Base-by-base conservation (phyloP, 2,797 vertebrate genomes). In the Rachycentron canadum region DNA sequence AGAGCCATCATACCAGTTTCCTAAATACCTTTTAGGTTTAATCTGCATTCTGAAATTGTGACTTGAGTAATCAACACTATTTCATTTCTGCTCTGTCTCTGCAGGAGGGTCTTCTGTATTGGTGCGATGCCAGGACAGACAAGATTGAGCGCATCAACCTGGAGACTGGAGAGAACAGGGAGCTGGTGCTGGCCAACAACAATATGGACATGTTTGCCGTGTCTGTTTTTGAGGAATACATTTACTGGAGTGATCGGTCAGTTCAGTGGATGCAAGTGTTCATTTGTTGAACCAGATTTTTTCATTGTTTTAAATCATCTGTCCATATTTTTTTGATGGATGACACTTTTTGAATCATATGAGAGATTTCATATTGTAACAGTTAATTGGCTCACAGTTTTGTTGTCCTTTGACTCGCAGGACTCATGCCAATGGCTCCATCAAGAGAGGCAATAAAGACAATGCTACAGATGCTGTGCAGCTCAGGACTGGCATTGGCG, bases 161-260 rank as follows among this genome's bases (percentile, higher is more conserved):
- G 86, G 98, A 99, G 90, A 99, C 97, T 0, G 98, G 98, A 0
- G 96, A 97, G 83, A 97, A 97, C 94, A 87, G 98, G 0, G 97
- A 99, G 91, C 94, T 98, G 4, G 97, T 99, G 25, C 94, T 99
- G 71, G 95, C 96, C 74, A 98, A 92, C 93, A 98, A 99, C 90
- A 99, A 99, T 93, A 99, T 99, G 98, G 98, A 99, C 93, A 99
- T 99, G 98, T 99, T 99, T 90, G 97, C 98, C 0, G 98, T 99
- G 34, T 99, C 98, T 0, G 97, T 99, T 8, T 99, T 99, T 5
- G 97, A 98, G 91, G 97, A 95, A 45, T 98, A 98, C 94, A 97
- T 99, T 83, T 99, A 99, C 88, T 99, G 98, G 98, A 99, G 98
- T 3, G 98, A 99, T 70, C 94, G 98, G 98, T 99, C 65, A 81